Conservation (phyloP, 1,140 invertebrate genomes). For the Bombus confusus region DNA sequence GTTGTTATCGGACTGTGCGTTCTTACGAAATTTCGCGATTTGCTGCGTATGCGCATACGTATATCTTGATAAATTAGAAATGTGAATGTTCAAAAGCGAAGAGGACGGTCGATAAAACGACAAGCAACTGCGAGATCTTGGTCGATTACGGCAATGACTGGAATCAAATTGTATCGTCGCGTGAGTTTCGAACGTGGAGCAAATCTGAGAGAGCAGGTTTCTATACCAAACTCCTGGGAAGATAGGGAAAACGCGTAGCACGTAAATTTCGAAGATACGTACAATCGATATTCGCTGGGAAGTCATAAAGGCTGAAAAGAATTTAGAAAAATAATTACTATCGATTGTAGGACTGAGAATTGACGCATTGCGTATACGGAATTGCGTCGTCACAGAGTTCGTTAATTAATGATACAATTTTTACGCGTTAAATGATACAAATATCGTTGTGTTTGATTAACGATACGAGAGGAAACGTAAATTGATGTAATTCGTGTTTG, state of each 20-base stretch:
- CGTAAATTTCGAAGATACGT: not conserved
- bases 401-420: too few species aligned
- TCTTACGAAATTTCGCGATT: too few species aligned
- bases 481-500: not conserved
- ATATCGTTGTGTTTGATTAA: not conserved
- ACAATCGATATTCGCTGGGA: not conserved
- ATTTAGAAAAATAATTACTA: not conserved
- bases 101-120: not conserved
- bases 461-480: not conserved
- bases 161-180: not conserved
- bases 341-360: not conserved
- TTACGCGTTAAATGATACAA: not conserved
- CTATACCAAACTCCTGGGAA: too few species aligned
- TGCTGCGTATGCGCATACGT: too few species aligned
- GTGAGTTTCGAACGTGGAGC: not conserved
- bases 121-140: not conserved
- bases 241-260: not conserved
- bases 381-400: not conserved
- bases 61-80: too few species aligned
- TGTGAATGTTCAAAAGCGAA: not conserved
- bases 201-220: not conserved
- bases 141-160: not conserved
- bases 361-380: not conserved
- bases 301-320: not conserved
- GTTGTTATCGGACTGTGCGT: too few species aligned